Percentiles rank a stretch among this genome's conserved stretches.
Conservation (phyloP, 2,113 vertebrate genomes). For the Ptilonorhynchus violaceus region DNA sequence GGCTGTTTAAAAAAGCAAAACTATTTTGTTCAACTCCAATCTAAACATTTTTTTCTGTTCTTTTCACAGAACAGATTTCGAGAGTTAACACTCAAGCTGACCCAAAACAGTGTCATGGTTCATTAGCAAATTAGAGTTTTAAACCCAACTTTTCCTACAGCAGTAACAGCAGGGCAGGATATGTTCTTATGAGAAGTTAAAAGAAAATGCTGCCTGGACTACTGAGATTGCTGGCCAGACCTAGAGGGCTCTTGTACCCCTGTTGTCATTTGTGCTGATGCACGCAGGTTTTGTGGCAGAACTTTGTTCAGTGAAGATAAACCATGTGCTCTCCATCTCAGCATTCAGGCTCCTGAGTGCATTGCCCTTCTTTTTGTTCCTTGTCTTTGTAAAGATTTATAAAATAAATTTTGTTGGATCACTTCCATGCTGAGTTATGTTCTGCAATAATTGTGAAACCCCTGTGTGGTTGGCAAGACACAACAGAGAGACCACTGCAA, state of each 20-base stretch:
- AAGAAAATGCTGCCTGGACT: neutral
- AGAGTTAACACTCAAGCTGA: neutral
- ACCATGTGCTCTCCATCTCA: neutral
- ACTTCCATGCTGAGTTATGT: neutral
- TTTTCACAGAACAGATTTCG: neutral
- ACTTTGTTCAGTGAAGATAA: neutral
- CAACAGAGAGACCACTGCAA: neutral
- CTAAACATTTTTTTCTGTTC: neutral
- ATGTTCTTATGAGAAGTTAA: neutral
- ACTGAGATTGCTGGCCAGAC: neutral
- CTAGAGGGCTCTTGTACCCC: neutral
- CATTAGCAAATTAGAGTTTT: neutral
- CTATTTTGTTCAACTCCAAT: neutral
- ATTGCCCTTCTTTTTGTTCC: neutral
- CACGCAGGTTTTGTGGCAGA: neutral
- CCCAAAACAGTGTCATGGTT: neutral
- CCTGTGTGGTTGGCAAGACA: neutral
- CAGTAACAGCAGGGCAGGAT: neutral
- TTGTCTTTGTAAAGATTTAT: neutral
- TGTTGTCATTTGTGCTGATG: neutral
- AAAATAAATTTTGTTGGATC: neutral
- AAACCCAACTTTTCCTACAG: neutral
- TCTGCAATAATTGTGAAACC: neutral
- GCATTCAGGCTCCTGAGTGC: neutral
- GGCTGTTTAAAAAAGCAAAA: neutral